phyloP scores from a whole-genome alignment of 2,888 invertebrate species.

The Clitarchus hookeri region DNA sequence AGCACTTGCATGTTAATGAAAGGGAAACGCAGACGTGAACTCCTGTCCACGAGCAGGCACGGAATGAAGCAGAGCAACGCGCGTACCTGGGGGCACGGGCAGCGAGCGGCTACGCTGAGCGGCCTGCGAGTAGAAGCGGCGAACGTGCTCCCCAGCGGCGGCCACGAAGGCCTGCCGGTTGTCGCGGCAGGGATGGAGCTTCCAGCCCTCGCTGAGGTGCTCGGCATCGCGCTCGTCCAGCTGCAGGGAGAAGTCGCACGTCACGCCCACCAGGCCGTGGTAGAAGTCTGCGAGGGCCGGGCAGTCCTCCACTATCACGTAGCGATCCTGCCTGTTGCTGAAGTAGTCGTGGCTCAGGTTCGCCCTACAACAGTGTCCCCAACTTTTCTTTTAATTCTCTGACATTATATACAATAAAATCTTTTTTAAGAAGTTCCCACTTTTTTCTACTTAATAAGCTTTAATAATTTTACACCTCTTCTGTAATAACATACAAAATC shows the following conservation, averaged over 20 bases:
- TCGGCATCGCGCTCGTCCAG: constrained; percentile 53
- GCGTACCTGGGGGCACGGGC: not conserved
- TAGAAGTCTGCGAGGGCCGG: constrained; percentile 81
- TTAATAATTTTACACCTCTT: no score
- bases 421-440: no score
- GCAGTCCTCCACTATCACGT: constrained; percentile 82
- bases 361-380: constrained; percentile 62
- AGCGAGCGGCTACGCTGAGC: not conserved
- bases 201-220: constrained; percentile 58
- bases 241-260: constrained; percentile 65
- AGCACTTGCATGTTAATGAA: no score
- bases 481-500: no score
- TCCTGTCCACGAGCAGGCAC: no score
- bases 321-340: constrained; percentile 95
- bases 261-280: constrained; percentile 70
- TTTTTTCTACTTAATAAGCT: no score
- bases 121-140: constrained; percentile 12
- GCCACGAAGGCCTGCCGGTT: constrained; percentile 60
- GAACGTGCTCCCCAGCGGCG: constrained; percentile 52
- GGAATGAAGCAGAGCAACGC: no score
- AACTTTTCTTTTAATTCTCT: no score
- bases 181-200: constrained; percentile 68
- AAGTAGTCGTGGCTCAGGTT: constrained; percentile 98
- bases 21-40: no score
- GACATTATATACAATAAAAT: no score